phyloP scores from a whole-genome alignment of 2,797 vertebrate genomes.

The Danio aesculapii region DNA sequence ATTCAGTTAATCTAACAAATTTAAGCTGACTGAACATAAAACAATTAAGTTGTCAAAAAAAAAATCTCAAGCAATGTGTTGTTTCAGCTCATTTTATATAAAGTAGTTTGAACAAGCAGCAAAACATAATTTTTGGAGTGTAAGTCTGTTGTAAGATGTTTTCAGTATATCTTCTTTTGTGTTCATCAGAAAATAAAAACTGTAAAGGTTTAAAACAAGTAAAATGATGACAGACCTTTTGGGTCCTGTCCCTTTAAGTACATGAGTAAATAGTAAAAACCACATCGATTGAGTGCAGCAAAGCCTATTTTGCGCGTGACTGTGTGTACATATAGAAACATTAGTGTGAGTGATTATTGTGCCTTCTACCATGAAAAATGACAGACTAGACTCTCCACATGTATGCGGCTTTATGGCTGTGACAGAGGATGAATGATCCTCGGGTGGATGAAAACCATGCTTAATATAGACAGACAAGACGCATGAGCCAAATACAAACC shows the following conservation, averaged over 20 bases:
- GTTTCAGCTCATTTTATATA: too few species aligned
- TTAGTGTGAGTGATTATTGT: constrained; percentile 42
- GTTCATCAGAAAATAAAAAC: too few species aligned
- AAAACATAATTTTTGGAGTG: too few species aligned
- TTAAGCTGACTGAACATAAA: too few species aligned
- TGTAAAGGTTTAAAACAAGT: too few species aligned
- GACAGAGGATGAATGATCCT: constrained; percentile 32
- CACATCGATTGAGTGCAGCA: neutral
- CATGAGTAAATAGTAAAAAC: neutral
- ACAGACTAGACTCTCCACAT: constrained; percentile 19
- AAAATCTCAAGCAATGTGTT: too few species aligned
- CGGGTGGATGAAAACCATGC: constrained; percentile 3
- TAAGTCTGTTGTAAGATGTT: too few species aligned
- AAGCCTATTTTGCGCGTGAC: constrained; percentile 28
- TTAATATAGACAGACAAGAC: constrained; percentile 38
- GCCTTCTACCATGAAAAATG: constrained; percentile 27
- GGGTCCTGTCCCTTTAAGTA: neutral
- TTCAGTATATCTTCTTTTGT: too few species aligned
- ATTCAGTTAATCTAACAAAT: too few species aligned
- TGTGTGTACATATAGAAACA: constrained; percentile 37
- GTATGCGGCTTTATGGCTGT: neutral
- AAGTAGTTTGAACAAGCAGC: too few species aligned
- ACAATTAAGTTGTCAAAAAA: too few species aligned
- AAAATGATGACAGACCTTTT: too few species aligned
- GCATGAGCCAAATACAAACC: constrained; percentile 20